Evolutionary conservation across 2,797 vertebrate species (phyloP), one percentile per base, ranked within the genome.

Genomic region (Ctenopoma kingsleyae): DNA sequence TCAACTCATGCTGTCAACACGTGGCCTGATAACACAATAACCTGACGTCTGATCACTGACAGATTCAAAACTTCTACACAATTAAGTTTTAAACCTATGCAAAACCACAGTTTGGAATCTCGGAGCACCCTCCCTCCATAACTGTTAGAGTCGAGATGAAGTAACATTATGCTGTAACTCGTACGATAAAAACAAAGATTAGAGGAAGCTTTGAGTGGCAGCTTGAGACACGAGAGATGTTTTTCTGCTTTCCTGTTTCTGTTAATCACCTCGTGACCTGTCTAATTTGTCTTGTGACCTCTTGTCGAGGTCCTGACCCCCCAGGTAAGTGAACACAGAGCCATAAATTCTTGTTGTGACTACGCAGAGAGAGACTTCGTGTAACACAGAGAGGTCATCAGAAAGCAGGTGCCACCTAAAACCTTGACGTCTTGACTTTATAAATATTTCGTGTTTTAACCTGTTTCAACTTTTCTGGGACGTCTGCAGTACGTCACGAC

Each of bases 21-120:
- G 9, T 48, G 38, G 25, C 40, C 6, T 27, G 10, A 62, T 67
- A 50, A 4, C 6, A 6, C n/a, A 32, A 7, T 19, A 19, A 4
- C 22, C 27, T 11, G 35, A 44, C 44, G 55, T 12, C 64, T 61
- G 38, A 61, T 55, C 36, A 49, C n/a, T 32, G 20, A 20, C 43
- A 40, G 53, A 61, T 57, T 23, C 23, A 23, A 49, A 35, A 60
- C 10, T 36, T n/a, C 30, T 23, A 23, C 23, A 23, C 23, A 23
- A 23, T 38, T 13, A 30, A 48, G 20, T 23, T 46, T 58, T 23
- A 36, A 4, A 74, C 36, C 19, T 3, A 54, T 58, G 23, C 13
- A 25, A 4, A 48, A 46, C 38, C 53, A 61, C 5, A 8, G 5
- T 27, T 0, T 7, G 2, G 41, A 32, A 35, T 35, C 8, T 35